Percentiles rank a stretch among this genome's conserved stretches.
Conservation (phyloP, 2,113 vertebrate genomes). For the Numida meleagris region DNA sequence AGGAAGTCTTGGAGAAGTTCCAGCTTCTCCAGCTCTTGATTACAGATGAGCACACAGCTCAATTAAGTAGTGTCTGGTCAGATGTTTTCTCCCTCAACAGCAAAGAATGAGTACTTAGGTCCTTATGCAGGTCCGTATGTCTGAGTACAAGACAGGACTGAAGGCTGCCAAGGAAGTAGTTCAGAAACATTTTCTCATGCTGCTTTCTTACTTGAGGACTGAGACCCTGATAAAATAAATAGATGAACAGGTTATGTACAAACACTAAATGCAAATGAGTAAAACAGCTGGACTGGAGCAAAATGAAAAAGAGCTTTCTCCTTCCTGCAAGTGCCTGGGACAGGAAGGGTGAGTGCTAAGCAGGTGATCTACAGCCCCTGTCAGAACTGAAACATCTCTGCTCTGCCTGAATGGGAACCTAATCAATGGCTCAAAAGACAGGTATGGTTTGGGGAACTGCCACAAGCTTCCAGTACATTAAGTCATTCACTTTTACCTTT, state of each 20-base stretch:
- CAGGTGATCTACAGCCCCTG: neutral
- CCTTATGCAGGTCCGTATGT: fast-evolving
- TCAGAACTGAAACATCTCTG: neutral
- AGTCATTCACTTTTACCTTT: neutral
- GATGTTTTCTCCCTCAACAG: neutral
- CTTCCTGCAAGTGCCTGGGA: neutral
- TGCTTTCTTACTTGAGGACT: neutral
- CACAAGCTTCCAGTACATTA: neutral
- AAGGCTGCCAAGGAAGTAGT: neutral
- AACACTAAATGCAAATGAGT: neutral
- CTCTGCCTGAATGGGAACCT: neutral
- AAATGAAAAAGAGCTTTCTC: neutral
- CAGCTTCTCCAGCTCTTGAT: neutral
- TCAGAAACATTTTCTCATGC: neutral
- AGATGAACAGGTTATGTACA: neutral
- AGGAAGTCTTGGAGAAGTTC: neutral
- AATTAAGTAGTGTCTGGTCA: neutral
- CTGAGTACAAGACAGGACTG: neutral
- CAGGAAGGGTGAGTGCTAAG: neutral
- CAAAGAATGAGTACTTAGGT: neutral
- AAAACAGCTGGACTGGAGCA: neutral
- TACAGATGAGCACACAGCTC: neutral
- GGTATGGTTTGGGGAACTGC: neutral
- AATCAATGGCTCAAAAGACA: neutral
- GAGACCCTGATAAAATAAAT: neutral